A percentile compares a stretch with the other conserved stretches of the same genome.
phyloP scores from a whole-genome alignment of 92 coral and sea anemone species.

The Porites divaricata region DNA sequence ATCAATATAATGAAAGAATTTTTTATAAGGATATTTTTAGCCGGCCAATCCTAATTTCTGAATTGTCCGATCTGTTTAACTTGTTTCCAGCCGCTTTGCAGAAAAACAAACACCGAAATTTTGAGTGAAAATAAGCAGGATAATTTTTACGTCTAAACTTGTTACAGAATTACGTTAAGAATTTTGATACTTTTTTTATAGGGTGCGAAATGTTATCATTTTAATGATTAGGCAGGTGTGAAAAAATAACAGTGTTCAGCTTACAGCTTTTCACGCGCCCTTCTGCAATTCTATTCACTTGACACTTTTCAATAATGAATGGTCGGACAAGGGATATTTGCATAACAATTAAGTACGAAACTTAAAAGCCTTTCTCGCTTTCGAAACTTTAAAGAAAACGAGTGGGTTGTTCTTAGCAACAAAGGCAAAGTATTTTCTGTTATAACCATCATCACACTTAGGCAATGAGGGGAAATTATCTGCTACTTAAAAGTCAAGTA shows the following conservation, averaged over 20 bases:
- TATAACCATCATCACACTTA: neutral
- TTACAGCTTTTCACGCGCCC: neutral
- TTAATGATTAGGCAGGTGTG: conserved; percentile 37
- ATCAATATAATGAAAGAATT: neutral
- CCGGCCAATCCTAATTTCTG: conserved; percentile 1
- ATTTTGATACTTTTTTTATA: neutral
- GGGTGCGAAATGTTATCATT: neutral
- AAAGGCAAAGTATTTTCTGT: neutral
- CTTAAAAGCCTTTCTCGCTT: conserved; percentile 12
- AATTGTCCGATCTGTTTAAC: conserved; percentile 24
- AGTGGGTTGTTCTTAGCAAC: conserved; percentile 18
- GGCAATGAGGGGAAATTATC: neutral
- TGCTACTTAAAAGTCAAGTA: too few species aligned
- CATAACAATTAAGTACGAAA: conserved; percentile 38
- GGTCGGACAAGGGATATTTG: conserved; percentile 30
- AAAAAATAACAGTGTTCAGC: neutral
- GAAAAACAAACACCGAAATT: neutral
- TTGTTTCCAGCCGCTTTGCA: neutral
- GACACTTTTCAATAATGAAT: conserved; percentile 52
- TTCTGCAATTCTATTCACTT: conserved; percentile 25
- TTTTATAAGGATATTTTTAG: neutral
- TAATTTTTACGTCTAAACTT: neutral
- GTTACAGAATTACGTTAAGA: neutral
- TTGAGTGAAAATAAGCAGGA: neutral
- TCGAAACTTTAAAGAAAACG: neutral